phyloP scores from a whole-genome alignment of 2,113 vertebrate genomes.

The Cyprinodon brontotheroides region DNA sequence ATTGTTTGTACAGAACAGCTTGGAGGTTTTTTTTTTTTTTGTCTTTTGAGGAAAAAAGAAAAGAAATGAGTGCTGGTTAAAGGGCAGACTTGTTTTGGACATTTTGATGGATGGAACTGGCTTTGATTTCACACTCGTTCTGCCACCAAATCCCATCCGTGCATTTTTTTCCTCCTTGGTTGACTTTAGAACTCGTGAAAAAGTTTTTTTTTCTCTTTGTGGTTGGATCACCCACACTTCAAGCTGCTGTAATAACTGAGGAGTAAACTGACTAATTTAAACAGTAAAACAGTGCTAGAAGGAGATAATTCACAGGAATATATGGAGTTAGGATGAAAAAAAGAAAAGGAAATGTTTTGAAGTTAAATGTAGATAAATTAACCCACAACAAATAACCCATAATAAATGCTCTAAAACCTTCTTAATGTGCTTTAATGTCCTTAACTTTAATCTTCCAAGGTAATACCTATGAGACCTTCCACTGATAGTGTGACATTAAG shows the following conservation, averaged over 20 bases:
- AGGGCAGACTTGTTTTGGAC: constrained; percentile 23
- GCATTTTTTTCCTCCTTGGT: neutral
- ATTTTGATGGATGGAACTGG: constrained; percentile 29
- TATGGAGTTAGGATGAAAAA: neutral
- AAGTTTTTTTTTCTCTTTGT: neutral
- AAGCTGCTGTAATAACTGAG: neutral
- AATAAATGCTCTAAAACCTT: too few species aligned
- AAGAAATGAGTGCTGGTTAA: neutral
- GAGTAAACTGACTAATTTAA: neutral
- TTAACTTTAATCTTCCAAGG: neutral
- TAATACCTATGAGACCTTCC: too few species aligned
- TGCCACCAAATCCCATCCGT: constrained; percentile 11
- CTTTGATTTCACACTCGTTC: constrained; percentile 25
- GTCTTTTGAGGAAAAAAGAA: constrained; percentile 16
- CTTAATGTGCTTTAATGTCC: too few species aligned
- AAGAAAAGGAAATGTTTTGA: neutral
- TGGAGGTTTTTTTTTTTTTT: constrained; percentile 25
- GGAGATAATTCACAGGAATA: neutral
- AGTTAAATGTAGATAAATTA: neutral
- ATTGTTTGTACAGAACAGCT: neutral
- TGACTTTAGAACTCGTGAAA: constrained; percentile 13
- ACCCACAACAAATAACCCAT: too few species aligned
- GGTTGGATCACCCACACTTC: neutral
- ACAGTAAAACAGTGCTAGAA: neutral
- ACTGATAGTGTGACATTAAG: too few species aligned